Evolutionary conservation across 2,797 vertebrate species (phyloP).

Genomic region (Salarias fasciatus): DNA sequence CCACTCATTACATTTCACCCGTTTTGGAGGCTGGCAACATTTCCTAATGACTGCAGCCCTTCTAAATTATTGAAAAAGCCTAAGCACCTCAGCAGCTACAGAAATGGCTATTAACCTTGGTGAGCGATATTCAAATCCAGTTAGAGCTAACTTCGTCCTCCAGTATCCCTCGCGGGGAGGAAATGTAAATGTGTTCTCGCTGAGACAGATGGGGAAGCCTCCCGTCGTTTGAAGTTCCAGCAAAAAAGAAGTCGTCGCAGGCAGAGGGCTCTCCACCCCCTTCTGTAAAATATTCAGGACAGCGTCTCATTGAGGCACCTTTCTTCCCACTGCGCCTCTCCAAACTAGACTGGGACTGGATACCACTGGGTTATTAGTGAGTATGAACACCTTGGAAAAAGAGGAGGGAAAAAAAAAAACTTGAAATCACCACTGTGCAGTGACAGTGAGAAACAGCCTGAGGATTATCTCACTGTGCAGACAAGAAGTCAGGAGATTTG

Average conservation of each 20-base stretch:
- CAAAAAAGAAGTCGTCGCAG: constrained; percentile 67
- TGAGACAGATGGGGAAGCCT: constrained; percentile 83
- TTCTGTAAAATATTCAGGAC: constrained; percentile 82
- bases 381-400: constrained; percentile 49
- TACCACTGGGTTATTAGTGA: constrained; percentile 60
- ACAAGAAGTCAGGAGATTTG: constrained; percentile 74
- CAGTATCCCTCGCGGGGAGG: constrained; percentile 80
- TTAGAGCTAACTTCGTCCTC: constrained; percentile 78
- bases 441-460: constrained; percentile 73
- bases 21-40: constrained; percentile 71
- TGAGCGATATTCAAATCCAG: constrained; percentile 83
- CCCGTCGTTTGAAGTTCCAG: constrained; percentile 82
- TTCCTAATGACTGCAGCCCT: constrained; percentile 76
- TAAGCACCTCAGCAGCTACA: constrained; percentile 82
- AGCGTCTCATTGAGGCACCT: constrained; percentile 73
- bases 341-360: constrained; percentile 59
- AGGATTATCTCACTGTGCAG: constrained; percentile 80
- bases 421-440: constrained; percentile 51
- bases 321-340: constrained; percentile 58
- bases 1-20: constrained; percentile 61
- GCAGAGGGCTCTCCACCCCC: constrained; percentile 67
- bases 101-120: constrained; percentile 86
- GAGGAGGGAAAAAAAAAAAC: constrained; percentile 22
- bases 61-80: constrained; percentile 84
- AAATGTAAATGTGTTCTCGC: constrained; percentile 85